These are phyloP conservation scores for Drosophila quasianomalipes DNA, from an alignment of 2,888 invertebrate species.

Conservation along the genomic window DNA sequence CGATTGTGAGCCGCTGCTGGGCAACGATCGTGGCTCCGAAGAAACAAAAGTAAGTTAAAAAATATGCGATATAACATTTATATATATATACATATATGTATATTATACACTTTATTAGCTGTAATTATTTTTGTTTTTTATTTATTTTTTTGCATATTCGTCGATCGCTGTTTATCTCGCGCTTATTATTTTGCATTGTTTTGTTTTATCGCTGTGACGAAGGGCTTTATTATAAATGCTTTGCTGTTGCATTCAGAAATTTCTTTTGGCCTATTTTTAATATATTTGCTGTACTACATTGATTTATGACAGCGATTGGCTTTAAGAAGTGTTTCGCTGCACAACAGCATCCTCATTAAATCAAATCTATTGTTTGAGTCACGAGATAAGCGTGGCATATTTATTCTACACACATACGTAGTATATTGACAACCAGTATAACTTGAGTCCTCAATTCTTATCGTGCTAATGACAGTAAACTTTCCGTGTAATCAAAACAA, in stretches of 20 bases:
- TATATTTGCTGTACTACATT: not conserved
- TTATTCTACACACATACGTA: not conserved
- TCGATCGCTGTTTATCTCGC: not conserved
- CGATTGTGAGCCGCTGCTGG: constrained; percentile 86
- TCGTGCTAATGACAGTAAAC: constrained; percentile 16
- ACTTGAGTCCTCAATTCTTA: constrained; percentile 26
- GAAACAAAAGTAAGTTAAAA: constrained; percentile 84
- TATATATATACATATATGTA: not conserved
- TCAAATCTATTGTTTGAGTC: constrained; percentile 47
- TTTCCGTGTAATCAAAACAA: not conserved
- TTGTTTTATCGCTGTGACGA: constrained; percentile 6
- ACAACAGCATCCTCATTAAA: constrained; percentile 14
- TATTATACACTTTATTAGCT: not conserved
- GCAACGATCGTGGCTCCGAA: constrained; percentile 86
- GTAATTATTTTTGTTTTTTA: not conserved
- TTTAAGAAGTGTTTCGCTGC: not conserved
- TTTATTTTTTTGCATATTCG: not conserved
- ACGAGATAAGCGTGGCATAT: constrained; percentile 20
- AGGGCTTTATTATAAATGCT: constrained; percentile 1
- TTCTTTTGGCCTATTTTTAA: constrained; percentile 14
- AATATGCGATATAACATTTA: not conserved
- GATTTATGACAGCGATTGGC: constrained; percentile 6
- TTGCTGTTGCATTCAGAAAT: not conserved
- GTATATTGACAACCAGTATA: constrained; percentile 20
- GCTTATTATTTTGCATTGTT: not conserved